A percentile compares a stretch with the other conserved stretches of the same genome.
phyloP scores from a whole-genome alignment of 2,797 vertebrate genomes.

The Catamblyrhynchus diadema region DNA sequence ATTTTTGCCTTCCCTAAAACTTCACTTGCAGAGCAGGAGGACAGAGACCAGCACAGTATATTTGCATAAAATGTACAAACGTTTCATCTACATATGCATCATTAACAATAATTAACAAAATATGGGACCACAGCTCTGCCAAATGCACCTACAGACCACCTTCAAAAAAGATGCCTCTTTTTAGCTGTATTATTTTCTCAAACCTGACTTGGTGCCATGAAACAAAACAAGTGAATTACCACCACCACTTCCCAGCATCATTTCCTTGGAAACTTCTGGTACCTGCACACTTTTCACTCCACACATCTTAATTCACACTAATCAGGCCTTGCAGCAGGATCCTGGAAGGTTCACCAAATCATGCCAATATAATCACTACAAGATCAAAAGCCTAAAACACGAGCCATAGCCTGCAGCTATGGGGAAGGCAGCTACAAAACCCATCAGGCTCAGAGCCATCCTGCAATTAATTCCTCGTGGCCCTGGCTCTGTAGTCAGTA shows the following conservation, averaged over 20 bases:
- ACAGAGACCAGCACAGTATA: not conserved
- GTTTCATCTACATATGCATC: not conserved
- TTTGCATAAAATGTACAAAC: not conserved
- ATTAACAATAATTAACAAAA: not conserved
- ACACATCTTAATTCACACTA: not conserved
- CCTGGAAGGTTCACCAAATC: not conserved
- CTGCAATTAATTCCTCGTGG: not conserved
- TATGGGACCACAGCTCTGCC: not conserved
- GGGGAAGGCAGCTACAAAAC: not conserved
- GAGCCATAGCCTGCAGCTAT: not conserved
- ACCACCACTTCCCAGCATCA: not conserved
- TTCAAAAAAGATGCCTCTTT: not conserved
- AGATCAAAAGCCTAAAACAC: not conserved
- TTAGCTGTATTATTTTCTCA: not conserved
- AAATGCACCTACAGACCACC: not conserved
- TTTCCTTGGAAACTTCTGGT: not conserved
- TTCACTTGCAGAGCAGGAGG: not conserved
- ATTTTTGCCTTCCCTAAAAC: not conserved
- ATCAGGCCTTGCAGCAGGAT: not conserved
- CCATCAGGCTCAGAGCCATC: not conserved
- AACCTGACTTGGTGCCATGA: not conserved
- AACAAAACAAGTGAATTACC: not conserved
- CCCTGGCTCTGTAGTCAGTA: not conserved
- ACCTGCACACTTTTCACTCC: not conserved
- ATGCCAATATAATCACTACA: not conserved